Percentiles rank a stretch among this genome's conserved stretches.
Evolutionary conservation across 2,888 invertebrate genomes (phyloP).

Genomic region (Neoascia interrupta): DNA sequence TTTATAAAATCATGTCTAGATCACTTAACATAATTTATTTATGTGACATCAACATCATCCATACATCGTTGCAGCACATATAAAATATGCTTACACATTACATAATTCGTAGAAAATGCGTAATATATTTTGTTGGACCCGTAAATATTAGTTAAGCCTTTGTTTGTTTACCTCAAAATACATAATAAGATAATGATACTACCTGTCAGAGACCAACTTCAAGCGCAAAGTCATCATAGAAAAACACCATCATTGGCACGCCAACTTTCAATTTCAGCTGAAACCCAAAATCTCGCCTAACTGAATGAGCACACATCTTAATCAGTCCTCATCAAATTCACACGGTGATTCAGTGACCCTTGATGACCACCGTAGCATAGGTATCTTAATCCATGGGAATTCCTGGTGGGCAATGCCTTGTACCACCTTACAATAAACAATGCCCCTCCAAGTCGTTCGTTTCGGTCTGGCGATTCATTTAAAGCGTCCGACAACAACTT

Average conservation of each 20-base stretch:
- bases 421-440: slow-evolving; percentile 10
- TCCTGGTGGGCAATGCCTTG: not conserved
- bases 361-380: slow-evolving; percentile 12
- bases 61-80: too few species aligned
- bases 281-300: not conserved
- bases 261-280: slow-evolving; percentile 58
- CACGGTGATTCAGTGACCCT: slow-evolving; percentile 37
- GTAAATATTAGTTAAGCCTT: too few species aligned
- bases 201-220: slow-evolving; percentile 3
- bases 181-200: slow-evolving; percentile 30
- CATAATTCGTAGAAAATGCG: too few species aligned
- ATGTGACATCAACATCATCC: too few species aligned
- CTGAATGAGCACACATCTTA: not conserved
- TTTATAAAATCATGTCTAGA: too few species aligned
- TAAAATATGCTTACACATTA: too few species aligned
- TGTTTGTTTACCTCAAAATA: slow-evolving; percentile 21
- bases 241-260: slow-evolving; percentile 22
- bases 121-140: too few species aligned
- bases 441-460: slow-evolving; percentile 29
- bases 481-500: slow-evolving; percentile 48
- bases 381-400: slow-evolving; percentile 52
- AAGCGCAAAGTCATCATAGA: not conserved
- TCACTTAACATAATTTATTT: too few species aligned
- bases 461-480: slow-evolving; percentile 60
- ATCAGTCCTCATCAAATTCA: slow-evolving; percentile 36